These are phyloP conservation scores for Agrotis puta DNA, from an alignment of 2,888 invertebrate genomes.

Conservation along the genomic window DNA sequence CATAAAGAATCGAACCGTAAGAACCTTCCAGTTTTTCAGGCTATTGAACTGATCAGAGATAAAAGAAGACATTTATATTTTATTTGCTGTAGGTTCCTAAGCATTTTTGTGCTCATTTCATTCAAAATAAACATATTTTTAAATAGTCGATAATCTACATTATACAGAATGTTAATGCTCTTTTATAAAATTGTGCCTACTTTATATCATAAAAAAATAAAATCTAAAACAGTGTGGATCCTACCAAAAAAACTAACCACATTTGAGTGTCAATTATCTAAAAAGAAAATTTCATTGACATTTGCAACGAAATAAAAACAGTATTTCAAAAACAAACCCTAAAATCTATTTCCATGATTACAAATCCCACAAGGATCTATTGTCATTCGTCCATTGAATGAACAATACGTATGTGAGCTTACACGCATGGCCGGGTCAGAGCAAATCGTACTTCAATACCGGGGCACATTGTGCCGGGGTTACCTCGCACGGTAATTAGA, in stretches of 20 bases:
- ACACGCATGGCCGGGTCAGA: conserved; percentile 33
- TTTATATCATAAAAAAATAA: no score
- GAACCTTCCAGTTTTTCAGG: neutral
- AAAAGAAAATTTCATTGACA: neutral
- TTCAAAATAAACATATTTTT: no score
- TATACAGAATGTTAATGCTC: no score
- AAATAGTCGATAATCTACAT: no score
- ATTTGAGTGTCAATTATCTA: no score
- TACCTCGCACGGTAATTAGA: conserved; percentile 47
- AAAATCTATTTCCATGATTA: conserved; percentile 11
- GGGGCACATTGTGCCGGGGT: neutral
- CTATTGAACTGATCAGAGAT: neutral
- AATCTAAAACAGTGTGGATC: no score
- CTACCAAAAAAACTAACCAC: no score
- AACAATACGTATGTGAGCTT: conserved; percentile 50
- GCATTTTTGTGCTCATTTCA: no score
- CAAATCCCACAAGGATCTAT: conserved; percentile 23
- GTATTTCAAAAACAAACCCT: neutral
- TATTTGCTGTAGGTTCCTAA: neutral
- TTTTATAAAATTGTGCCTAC: no score
- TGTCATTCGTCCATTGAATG: conserved; percentile 52
- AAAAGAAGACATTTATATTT: neutral
- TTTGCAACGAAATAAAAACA: neutral
- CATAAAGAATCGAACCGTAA: neutral
- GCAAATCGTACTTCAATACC: conserved; percentile 25